Conservation (phyloP, 2,888 invertebrate genomes). For the Venustoraphidia nigricollis region DNA sequence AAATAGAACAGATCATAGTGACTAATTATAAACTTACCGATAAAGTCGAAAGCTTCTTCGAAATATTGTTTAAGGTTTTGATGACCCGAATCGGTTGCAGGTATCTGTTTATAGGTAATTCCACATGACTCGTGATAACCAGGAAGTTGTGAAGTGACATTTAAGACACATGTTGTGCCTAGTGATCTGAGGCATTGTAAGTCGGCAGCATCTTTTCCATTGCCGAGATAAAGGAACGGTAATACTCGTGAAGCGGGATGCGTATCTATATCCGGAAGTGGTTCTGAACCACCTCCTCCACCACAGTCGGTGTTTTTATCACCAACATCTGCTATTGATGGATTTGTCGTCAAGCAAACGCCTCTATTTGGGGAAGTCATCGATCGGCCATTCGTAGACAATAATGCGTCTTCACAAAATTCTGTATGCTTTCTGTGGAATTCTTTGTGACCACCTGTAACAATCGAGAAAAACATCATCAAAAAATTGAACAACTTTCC, state of each 20-base stretch:
- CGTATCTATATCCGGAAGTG: conserved; percentile 46
- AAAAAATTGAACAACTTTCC: no score
- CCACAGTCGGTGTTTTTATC: no score
- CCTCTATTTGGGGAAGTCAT: conserved; percentile 26
- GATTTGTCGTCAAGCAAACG: conserved; percentile 17
- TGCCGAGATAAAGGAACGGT: conserved; percentile 68
- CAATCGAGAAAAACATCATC: conserved; percentile 7
- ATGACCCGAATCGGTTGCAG: conserved; percentile 67
- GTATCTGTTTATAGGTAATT: conserved; percentile 59
- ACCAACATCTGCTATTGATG: no score
- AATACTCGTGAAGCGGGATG: conserved; percentile 65
- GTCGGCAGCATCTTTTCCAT: conserved; percentile 66
- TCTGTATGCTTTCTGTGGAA: conserved; percentile 54
- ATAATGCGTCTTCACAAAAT: conserved; percentile 53
- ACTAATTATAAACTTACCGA: conserved; percentile 41
- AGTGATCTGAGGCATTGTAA: conserved; percentile 43
- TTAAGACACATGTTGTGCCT: conserved; percentile 63
- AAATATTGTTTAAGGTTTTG: conserved; percentile 82
- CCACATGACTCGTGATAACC: conserved; percentile 51
- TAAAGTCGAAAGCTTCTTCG: conserved; percentile 73
- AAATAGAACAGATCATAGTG: no score
- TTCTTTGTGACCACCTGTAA: conserved; percentile 53
- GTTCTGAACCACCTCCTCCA: background rate
- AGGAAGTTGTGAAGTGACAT: conserved; percentile 64
- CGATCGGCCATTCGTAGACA: conserved; percentile 26